Evolutionary conservation across 2,888 invertebrate species (phyloP), one percentile per base, ranked within the genome.

Genomic region (Amorpha juglandis): DNA sequence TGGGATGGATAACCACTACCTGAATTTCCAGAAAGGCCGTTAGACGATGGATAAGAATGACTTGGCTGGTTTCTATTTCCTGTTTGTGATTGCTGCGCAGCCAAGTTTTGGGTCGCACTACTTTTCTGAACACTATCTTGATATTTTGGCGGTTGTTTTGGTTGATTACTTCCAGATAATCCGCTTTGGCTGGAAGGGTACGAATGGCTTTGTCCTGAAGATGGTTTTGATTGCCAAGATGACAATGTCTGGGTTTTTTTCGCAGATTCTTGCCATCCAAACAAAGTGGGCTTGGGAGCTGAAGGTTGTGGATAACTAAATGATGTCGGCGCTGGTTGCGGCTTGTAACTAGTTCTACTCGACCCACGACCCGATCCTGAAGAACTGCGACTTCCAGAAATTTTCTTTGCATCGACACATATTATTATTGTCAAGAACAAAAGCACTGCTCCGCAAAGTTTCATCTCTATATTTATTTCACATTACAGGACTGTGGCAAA

Each of bases 221-320:
- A 76, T 47, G 80, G 80, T 42, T 85, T 87, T 7, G 88, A 78
- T 71, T 87, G 86, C 69, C 81, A 80, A 12, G 88, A 78, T 21
- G 78, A 76, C 42, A 78, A 74, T 12, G 78, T 76, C 69, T 85
- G 84, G 2, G 83, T 78, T 69, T 84, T 84, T 69, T 82, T 86
- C 16, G 81, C 82, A 42, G 90, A 73, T 79, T 90, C 88, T 78
- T 92, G 92, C 92, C 93, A 93, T 70, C 88, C 92, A 73, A 77
- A 89, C 16, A 90, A 73, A 47, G 90, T 84, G 11, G 91, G 90
- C 63, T 87, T 87, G 33, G 79, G 80, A 58, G 85, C 86, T 35
- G 84, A 74, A n/a, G 86, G 79, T 78, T 91, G 91, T 47, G 91
- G 86, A 71, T 86, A 81, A 71, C 89, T 90, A 14, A 90, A 80